phyloP scores from a whole-genome alignment of 2,888 invertebrate genomes.

The Dicycla oo region DNA sequence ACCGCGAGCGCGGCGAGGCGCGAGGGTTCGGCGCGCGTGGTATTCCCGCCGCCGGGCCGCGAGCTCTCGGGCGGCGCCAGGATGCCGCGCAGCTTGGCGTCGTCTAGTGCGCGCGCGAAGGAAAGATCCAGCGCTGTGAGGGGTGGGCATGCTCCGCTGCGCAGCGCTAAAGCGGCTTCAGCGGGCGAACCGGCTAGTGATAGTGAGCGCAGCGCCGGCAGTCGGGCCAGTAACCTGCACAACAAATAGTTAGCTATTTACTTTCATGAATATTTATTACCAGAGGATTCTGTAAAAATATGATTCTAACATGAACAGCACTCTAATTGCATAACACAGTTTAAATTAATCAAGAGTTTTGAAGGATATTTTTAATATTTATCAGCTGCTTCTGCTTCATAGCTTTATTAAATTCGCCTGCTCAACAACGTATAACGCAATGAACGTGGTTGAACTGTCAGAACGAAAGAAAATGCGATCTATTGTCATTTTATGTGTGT shows the following conservation, averaged over 20 bases:
- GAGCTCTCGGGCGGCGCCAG: conserved; percentile 96
- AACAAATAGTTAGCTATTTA: not conserved
- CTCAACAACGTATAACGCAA: too few relatives aligned
- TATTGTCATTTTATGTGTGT: too few relatives aligned
- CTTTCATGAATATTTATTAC: not conserved
- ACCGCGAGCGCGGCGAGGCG: conserved; percentile 93
- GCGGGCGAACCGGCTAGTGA: conserved; percentile 94
- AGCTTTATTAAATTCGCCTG: too few relatives aligned
- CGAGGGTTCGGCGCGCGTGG: conserved; percentile 84
- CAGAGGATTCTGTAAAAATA: not conserved
- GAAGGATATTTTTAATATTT: too few relatives aligned
- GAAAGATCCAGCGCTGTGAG: conserved; percentile 95
- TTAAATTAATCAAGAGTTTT: too few relatives aligned
- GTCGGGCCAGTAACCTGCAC: conserved; percentile 93
- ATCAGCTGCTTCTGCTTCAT: too few relatives aligned
- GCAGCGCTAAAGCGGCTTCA: conserved; percentile 94
- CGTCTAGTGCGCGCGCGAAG: conserved; percentile 96
- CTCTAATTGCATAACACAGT: too few relatives aligned
- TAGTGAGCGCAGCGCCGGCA: conserved; percentile 95
- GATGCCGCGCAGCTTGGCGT: conserved; percentile 95
- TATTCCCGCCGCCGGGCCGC: conserved; percentile 91
- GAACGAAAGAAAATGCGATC: too few relatives aligned
- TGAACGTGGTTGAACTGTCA: too few relatives aligned
- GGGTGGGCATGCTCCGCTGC: conserved; percentile 95
- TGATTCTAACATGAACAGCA: too few relatives aligned